These are phyloP conservation scores for Callospermophilus lateralis DNA, from an alignment of 2,113 vertebrate species.

Conservation along the genomic window DNA sequence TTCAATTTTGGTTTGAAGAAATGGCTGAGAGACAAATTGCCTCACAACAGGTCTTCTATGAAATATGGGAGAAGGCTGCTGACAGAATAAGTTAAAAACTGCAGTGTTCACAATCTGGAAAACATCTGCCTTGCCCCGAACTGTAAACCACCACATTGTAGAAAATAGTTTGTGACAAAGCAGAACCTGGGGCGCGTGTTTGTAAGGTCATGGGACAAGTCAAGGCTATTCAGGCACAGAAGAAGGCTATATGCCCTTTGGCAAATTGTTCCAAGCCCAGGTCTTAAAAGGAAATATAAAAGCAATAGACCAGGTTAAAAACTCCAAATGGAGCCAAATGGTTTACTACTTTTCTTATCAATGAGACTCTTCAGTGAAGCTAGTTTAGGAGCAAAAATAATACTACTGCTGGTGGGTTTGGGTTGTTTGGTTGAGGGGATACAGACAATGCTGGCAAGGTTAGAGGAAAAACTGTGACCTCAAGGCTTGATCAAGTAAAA, in stretches of 20 bases:
- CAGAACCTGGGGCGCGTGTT: constrained; percentile 32
- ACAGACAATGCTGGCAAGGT: neutral
- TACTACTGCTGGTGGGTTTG: neutral
- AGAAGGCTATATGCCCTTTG: constrained; percentile 3
- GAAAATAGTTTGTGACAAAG: constrained; percentile 78
- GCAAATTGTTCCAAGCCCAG: constrained; percentile 32
- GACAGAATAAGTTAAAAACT: constrained; percentile 73
- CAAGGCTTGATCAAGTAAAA: neutral
- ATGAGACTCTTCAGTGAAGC: neutral
- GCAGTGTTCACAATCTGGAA: constrained; percentile 79
- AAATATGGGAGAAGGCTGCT: constrained; percentile 74
- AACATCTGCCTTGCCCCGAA: constrained; percentile 77
- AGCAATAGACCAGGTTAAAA: constrained; percentile 40
- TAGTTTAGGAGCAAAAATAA: neutral
- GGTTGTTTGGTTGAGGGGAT: neutral
- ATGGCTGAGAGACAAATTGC: constrained; percentile 81
- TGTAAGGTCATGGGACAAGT: constrained; percentile 63
- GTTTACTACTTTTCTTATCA: neutral
- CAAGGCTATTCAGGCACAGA: constrained; percentile 59
- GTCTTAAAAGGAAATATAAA: constrained; percentile 51
- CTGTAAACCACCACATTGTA: constrained; percentile 51
- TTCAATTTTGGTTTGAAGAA: constrained; percentile 79
- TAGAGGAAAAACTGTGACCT: neutral
- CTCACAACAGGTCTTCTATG: constrained; percentile 75
- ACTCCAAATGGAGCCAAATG: neutral